A percentile compares a stretch with the other conserved stretches of the same genome.
phyloP scores from a whole-genome alignment of 2,797 vertebrate genomes.

The Rhynchonycteris naso region DNA sequence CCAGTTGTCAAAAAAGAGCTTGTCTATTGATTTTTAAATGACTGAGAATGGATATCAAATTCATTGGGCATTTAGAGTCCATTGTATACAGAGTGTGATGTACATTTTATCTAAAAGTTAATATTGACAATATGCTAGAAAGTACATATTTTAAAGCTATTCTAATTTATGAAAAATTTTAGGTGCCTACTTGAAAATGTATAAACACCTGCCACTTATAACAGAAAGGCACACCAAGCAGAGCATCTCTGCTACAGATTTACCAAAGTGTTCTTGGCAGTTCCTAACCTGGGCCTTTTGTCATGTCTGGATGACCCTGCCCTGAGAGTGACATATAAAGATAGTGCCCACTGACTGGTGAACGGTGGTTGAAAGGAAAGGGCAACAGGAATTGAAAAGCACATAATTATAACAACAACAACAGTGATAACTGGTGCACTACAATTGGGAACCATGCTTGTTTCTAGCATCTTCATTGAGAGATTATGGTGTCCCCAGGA shows the following conservation, averaged over 20 bases:
- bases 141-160: not conserved
- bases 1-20: not conserved
- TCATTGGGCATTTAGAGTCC: not conserved
- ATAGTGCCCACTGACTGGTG: not conserved
- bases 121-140: not conserved
- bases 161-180: constrained; percentile 39
- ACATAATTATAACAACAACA: not conserved
- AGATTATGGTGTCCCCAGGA: constrained; percentile 35
- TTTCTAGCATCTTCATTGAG: not conserved
- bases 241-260: not conserved
- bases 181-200: constrained; percentile 33
- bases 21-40: constrained; percentile 23
- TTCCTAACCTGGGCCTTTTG: not conserved
- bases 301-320: not conserved
- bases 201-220: not conserved
- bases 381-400: not conserved
- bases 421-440: not conserved
- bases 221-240: not conserved
- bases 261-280: not conserved
- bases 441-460: not conserved
- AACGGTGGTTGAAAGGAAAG: not conserved
- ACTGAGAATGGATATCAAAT: not conserved
- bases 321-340: not conserved
- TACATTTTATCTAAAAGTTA: not conserved
- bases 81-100: not conserved